Base-by-base conservation (phyloP, 2,888 invertebrate genomes). In the Hesperia comma region DNA sequence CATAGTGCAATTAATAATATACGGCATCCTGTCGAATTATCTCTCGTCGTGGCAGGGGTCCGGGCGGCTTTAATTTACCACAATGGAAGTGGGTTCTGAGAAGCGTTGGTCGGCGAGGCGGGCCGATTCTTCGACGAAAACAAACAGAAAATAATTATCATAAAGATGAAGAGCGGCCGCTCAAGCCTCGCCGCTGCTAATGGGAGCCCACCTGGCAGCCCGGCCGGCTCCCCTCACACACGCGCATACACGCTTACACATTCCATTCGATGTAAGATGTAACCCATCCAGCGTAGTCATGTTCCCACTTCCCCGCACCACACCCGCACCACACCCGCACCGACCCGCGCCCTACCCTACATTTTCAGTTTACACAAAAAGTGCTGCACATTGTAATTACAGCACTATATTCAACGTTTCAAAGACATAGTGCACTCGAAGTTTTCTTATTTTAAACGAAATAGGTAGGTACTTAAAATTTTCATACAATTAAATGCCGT, bases 1-100 rank as follows among this genome's bases (percentile, higher is more conserved):
- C 92, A 92, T 92, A 92, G 92, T 92, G 91, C 92, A 92, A 92
- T 92, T 92, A 92, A 92, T 92, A 92, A 92, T 92, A 90, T 90
- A 90, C 90, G 92, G 92, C 91, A 90, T 92, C 92, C 92, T 92
- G 92, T 92, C 91, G 92, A 92, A 92, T 92, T 92, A 92, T 91
- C 91, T 92, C 89, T 87, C 89, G 82, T 83, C 92, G 89, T 86
- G 90, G 91, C 90, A 90, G 92, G 91, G 92, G 91, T 90, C 90
- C 92, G 85, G 87, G 85, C 92, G 90, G 91, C 90, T 91, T 90
- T 91, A 91, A 91, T 91, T 91, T 90, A 91, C 91, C 92, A 92
- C 92, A 92, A 92, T 92, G 90, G 91, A 90, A 87, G 88, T 86
- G 82, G 87, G 87, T 92, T 92, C 92, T 84, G 88, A 90, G 92